Evolutionary conservation across 2,888 invertebrate genomes (phyloP).

Genomic region (Nephrotoma guestfalica): DNA sequence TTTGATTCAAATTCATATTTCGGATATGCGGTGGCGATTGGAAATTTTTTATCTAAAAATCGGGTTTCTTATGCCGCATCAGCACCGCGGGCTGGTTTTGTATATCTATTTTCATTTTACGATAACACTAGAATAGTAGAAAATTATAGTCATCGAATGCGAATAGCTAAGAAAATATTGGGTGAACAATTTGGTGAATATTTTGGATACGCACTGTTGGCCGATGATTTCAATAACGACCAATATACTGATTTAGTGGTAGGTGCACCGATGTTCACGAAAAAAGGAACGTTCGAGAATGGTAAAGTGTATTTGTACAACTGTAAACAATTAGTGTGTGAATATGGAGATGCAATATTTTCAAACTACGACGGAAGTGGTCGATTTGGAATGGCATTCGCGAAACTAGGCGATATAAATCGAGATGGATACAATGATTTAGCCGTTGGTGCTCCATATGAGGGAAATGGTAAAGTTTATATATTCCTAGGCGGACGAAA

Average conservation of each 20-base stretch:
- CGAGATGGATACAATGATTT: constrained; percentile 37
- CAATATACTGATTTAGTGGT: not conserved
- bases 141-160: not conserved
- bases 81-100: not conserved
- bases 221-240: not conserved
- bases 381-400: constrained; percentile 9
- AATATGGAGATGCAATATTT: constrained; percentile 26
- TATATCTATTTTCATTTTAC: not conserved
- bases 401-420: constrained; percentile 39
- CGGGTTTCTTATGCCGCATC: constrained; percentile 10
- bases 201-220: constrained; percentile 44
- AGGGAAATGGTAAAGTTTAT: constrained; percentile 53
- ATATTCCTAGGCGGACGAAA: constrained; percentile 53
- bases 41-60: constrained; percentile 24
- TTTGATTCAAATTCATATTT: constrained; percentile 29
- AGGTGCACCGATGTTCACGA: not conserved
- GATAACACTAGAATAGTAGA: not conserved
- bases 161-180: not conserved
- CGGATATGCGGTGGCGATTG: constrained; percentile 30
- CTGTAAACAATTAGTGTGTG: constrained; percentile 18
- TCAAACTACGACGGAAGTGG: not conserved
- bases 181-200: constrained; percentile 17
- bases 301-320: constrained; percentile 11
- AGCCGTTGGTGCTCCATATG: constrained; percentile 68
- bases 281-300: not conserved